phyloP scores from a whole-genome alignment of 2,888 invertebrate species.

The Drosophila macrospina region DNA sequence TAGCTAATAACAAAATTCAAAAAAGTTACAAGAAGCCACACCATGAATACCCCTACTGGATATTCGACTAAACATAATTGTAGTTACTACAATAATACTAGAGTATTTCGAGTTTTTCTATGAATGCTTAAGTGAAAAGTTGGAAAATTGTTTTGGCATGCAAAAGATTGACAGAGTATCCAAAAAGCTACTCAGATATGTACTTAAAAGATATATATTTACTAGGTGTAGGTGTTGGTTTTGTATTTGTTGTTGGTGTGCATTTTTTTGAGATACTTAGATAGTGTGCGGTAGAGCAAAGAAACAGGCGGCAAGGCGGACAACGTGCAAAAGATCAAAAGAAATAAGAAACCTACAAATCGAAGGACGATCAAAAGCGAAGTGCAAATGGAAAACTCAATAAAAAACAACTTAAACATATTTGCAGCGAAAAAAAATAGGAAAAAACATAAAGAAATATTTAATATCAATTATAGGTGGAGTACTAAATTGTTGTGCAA shows the following conservation, averaged over 20 bases:
- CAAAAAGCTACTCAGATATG: not conserved
- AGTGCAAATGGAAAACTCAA: constrained; percentile 47
- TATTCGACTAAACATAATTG: constrained; percentile 17
- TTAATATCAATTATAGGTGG: constrained; percentile 20
- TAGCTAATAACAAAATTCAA: constrained; percentile 11
- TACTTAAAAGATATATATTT: not conserved
- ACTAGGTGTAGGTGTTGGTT: constrained; percentile 26
- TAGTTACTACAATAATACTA: constrained; percentile 26
- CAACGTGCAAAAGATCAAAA: constrained; percentile 33
- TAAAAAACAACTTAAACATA: constrained; percentile 29
- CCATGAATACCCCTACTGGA: constrained; percentile 20
- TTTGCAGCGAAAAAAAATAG: constrained; percentile 16
- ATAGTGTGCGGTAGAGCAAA: constrained; percentile 31
- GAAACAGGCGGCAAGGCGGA: constrained; percentile 22
- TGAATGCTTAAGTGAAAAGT: constrained; percentile 12
- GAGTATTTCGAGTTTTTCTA: not conserved
- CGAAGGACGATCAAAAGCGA: constrained; percentile 43
- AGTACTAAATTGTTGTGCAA: constrained; percentile 49
- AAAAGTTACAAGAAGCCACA: constrained; percentile 3
- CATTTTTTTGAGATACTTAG: constrained; percentile 17
- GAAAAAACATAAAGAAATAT: too few relatives aligned
- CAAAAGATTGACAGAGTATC: constrained; percentile 11
- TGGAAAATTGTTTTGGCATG: constrained; percentile 34
- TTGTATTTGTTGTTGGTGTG: constrained; percentile 34
- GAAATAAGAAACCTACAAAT: constrained; percentile 22